A percentile compares a stretch with the other conserved stretches of the same genome.
Conservation (phyloP, 2,888 invertebrate species). For the Dynastes grantii region DNA sequence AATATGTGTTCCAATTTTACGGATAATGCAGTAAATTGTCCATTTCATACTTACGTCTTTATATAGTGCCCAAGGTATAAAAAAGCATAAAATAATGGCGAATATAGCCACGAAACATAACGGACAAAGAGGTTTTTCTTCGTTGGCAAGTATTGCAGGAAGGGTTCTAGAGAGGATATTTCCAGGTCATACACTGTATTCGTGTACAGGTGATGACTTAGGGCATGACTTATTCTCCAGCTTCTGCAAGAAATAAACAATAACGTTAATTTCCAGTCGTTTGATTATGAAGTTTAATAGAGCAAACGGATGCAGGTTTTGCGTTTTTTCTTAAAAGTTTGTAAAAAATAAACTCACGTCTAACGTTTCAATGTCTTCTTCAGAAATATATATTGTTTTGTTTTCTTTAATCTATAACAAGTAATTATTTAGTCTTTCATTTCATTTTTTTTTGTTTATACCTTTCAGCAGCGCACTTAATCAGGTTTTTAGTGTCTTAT, state of each 20-base stretch:
- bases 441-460: no score
- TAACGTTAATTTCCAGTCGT: not conserved
- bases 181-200: conserved; percentile 85
- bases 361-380: no score
- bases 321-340: no score
- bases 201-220: conserved; percentile 86
- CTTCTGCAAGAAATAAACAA: conserved; percentile 46
- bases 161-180: conserved; percentile 79
- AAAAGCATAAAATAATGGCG: conserved; percentile 53
- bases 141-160: conserved; percentile 76
- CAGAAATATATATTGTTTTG: no score
- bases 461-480: no score
- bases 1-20: not conserved
- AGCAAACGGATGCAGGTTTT: not conserved
- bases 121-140: conserved; percentile 67
- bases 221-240: conserved; percentile 78
- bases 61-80: conserved; percentile 52
- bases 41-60: conserved; percentile 52
- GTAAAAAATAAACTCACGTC: no score
- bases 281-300: not conserved
- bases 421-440: no score
- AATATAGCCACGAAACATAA: conserved; percentile 54
- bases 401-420: no score
- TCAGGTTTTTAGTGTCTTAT: no score
- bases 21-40: not conserved